Conservation (phyloP, 2,113 vertebrate species). For the Bagarius yarrelli region DNA sequence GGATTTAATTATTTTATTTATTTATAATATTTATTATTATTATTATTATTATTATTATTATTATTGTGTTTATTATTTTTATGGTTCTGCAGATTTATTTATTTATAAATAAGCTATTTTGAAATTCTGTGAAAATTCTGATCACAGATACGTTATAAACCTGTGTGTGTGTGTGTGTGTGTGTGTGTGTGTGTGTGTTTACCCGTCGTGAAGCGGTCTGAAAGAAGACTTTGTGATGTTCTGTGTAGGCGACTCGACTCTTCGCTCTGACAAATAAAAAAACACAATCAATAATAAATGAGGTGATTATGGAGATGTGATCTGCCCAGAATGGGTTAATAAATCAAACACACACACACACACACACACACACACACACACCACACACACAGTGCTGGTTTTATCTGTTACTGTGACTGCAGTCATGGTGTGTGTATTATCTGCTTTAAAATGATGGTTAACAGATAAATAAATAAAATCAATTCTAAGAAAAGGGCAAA, state of each 20-base stretch:
- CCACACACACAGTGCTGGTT: background rate
- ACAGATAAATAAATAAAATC: too few relatives aligned
- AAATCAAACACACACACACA: constrained; percentile 25
- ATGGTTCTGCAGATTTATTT: too few relatives aligned
- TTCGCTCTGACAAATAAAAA: constrained; percentile 76
- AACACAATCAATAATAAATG: constrained; percentile 7
- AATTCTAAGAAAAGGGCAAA: too few relatives aligned
- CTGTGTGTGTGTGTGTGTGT: constrained; percentile 10
- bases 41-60: too few relatives aligned
- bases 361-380: constrained; percentile 28
- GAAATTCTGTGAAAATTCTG: background rate
- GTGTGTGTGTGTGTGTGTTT: constrained; percentile 48
- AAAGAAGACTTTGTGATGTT: constrained; percentile 85
- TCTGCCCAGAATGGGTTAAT: background rate
- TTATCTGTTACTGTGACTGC: too few relatives aligned
- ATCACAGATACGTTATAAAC: too few relatives aligned
- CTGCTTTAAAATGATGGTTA: too few relatives aligned
- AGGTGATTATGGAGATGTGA: constrained; percentile 28
- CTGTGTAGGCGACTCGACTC: constrained; percentile 88
- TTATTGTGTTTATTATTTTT: too few relatives aligned
- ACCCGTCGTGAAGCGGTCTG: constrained; percentile 94
- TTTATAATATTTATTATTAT: too few relatives aligned
- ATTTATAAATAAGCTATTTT: background rate
- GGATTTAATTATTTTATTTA: too few relatives aligned
- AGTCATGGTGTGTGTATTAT: too few relatives aligned